Conservation (phyloP, 2,797 vertebrate genomes). For the Telmatherina bonti region DNA sequence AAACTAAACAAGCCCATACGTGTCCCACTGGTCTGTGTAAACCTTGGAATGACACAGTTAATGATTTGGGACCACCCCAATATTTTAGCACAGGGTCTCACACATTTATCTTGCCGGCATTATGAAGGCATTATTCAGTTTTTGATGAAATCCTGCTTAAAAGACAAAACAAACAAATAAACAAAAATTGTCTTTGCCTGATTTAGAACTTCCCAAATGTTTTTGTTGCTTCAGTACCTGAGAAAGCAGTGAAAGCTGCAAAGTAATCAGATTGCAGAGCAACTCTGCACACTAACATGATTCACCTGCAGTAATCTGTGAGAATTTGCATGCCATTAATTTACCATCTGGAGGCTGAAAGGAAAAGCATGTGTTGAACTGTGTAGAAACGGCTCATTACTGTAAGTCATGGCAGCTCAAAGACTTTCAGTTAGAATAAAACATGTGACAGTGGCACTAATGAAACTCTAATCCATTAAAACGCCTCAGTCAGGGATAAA, state of each 20-base stretch:
- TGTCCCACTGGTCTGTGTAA: constrained; percentile 52
- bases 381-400: neutral
- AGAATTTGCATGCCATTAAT: constrained; percentile 6
- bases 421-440: constrained; percentile 2
- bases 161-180: no score
- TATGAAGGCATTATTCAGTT: constrained; percentile 18
- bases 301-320: constrained; percentile 20
- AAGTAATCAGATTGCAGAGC: neutral
- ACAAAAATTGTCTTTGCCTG: no score
- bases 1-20: constrained; percentile 57
- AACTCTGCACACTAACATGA: neutral
- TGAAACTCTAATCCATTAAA: neutral
- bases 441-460: neutral
- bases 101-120: no score
- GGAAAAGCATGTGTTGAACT: neutral
- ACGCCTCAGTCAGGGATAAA: neutral
- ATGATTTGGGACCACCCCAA: constrained; percentile 41
- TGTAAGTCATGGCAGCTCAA: neutral
- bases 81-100: neutral
- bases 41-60: constrained; percentile 51
- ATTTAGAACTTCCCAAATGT: no score
- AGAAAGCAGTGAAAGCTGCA: neutral
- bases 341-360: neutral
- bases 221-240: neutral
- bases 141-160: neutral